Conservation (phyloP, 64 coral and sea anemone genomes). For the Montipora capricornis region DNA sequence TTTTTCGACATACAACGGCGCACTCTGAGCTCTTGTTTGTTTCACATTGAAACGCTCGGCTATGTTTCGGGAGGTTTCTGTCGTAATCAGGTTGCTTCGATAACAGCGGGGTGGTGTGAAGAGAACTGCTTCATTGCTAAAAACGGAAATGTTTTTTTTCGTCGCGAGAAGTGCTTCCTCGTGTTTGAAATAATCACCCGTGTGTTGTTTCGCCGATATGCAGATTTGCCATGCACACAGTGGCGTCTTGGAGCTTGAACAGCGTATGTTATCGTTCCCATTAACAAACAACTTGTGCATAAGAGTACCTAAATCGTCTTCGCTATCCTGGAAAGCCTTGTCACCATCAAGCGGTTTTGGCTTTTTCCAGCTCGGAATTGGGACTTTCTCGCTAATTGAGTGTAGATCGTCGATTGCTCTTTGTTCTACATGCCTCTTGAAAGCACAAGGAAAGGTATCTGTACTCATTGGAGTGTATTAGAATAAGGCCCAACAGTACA, state of each 20-base stretch:
- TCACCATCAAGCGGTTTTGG: not conserved
- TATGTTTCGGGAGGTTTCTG: not conserved
- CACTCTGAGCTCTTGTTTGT: slow-evolving; percentile 6
- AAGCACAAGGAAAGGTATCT: slow-evolving; percentile 40
- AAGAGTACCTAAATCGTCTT: slow-evolving; percentile 35
- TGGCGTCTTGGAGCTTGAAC: not conserved
- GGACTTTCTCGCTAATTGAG: slow-evolving; percentile 16
- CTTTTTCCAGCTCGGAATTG: not conserved
- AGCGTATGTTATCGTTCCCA: slow-evolving; percentile 23
- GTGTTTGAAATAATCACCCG: not conserved
- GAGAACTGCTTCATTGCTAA: not conserved
- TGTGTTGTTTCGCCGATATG: not conserved
- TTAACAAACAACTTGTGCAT: slow-evolving; percentile 34
- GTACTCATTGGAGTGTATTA: not conserved
- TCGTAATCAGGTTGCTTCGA: not conserved
- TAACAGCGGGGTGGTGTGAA: slow-evolving; percentile 27
- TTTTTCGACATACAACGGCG: not conserved
- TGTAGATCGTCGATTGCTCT: slow-evolving; percentile 29
- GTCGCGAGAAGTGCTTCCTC: not conserved
- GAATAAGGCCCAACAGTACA: not conserved
- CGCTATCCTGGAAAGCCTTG: not conserved
- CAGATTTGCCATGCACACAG: slow-evolving; percentile 30
- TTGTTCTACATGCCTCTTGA: slow-evolving; percentile 41
- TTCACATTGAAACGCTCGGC: not conserved
- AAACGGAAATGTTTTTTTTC: not conserved